Conservation (phyloP, 2,113 vertebrate species). For the Martes martes region DNA sequence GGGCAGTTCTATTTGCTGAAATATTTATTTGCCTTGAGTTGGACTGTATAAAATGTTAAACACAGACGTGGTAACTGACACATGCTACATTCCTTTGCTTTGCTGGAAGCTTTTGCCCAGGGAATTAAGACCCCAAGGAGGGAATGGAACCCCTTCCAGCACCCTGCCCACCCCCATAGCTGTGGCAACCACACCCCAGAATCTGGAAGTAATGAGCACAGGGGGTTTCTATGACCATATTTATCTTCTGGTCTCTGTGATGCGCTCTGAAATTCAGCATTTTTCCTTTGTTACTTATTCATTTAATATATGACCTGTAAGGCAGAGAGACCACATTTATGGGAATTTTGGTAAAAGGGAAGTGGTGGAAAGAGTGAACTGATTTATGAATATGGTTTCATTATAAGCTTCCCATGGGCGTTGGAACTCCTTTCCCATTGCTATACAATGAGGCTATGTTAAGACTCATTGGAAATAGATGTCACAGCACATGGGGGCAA, state of each 20-base stretch:
- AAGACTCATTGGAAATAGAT: neutral
- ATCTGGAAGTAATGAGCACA: neutral
- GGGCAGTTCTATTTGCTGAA: conserved; percentile 7
- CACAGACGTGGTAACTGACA: neutral
- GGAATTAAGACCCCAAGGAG: neutral
- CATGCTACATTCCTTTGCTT: rapidly evolving
- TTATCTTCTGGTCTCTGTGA: neutral
- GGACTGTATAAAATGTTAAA: conserved; percentile 31
- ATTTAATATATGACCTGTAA: conserved; percentile 45
- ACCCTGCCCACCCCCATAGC: rapidly evolving
- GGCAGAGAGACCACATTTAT: neutral
- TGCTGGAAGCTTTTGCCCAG: neutral
- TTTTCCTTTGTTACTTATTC: conserved; percentile 8
- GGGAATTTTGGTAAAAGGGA: conserved; percentile 27
- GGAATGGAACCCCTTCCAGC: neutral
- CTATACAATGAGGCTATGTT: neutral
- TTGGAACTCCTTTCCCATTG: neutral
- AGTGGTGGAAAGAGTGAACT: neutral
- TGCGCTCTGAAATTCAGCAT: neutral
- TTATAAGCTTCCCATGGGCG: neutral
- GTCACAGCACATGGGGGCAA: neutral
- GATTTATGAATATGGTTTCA: conserved; percentile 58
- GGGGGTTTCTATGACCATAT: neutral
- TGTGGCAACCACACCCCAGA: neutral
- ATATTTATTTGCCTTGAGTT: conserved; percentile 52